A percentile compares a stretch with the other conserved stretches of the same genome.
These are phyloP conservation scores for Clarias pachynema DNA, from an alignment of 2,797 vertebrate genomes.

Conservation along the genomic window DNA sequence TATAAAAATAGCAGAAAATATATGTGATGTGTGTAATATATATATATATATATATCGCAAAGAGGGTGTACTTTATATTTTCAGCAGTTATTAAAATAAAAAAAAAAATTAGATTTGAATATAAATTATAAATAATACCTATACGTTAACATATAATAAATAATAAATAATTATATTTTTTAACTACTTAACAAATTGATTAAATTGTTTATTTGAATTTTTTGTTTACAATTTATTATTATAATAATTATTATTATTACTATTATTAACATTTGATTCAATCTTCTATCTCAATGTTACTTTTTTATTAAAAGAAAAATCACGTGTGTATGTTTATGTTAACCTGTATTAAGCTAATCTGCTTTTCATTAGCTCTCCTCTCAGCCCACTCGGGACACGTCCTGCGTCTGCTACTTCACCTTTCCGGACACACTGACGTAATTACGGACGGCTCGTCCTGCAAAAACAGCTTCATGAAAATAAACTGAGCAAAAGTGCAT, in stretches of 20 bases:
- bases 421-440: slow-evolving; percentile 20
- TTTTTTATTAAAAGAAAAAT: not conserved
- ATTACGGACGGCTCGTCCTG: not conserved
- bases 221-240: not conserved
- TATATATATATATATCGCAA: no score
- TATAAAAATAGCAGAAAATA: slow-evolving; percentile 2
- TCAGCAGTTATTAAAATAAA: not conserved
- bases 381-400: not conserved
- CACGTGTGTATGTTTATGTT: not conserved
- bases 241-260: not conserved
- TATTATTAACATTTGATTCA: not conserved
- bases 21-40: no score
- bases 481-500: slow-evolving; percentile 5
- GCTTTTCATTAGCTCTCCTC: slow-evolving; percentile 16
- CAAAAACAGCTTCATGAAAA: not conserved
- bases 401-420: not conserved
- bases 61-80: not conserved
- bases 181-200: not conserved
- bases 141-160: not conserved
- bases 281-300: not conserved
- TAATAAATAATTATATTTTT: not conserved
- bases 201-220: not conserved
- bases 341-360: not conserved
- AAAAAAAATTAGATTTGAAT: no score
- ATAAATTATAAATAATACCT: no score